Evolutionary conservation across 2,888 invertebrate genomes (phyloP).

Genomic region (Drosophila heteroneura): DNA sequence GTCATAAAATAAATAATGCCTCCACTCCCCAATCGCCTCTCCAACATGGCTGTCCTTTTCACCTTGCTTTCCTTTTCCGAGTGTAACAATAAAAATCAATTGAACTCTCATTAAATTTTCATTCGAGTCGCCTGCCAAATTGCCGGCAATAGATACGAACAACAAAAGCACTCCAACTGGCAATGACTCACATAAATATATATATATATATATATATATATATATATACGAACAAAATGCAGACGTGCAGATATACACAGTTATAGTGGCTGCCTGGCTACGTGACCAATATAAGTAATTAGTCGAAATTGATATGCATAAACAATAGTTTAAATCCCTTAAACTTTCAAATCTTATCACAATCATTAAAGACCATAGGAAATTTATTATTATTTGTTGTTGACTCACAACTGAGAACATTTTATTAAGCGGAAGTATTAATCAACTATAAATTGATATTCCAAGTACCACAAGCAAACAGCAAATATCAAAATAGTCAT

Average conservation of each 20-base stretch:
- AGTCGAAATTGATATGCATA: slow-evolving; percentile 32
- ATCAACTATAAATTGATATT: not conserved
- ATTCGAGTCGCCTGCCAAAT: slow-evolving; percentile 10
- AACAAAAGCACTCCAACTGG: slow-evolving; percentile 5
- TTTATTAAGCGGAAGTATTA: not conserved
- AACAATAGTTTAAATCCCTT: slow-evolving; percentile 22
- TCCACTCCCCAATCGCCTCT: not conserved
- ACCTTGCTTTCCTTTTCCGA: not conserved
- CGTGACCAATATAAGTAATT: slow-evolving; percentile 57
- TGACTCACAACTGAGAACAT: slow-evolving; percentile 28
- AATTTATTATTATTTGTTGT: slow-evolving; percentile 29
- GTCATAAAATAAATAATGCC: not conserved
- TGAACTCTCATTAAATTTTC: slow-evolving; percentile 11
- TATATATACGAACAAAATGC: not conserved
- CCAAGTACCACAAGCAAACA: not conserved
- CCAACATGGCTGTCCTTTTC: not conserved
- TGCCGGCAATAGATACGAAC: slow-evolving; percentile 1
- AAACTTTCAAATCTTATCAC: slow-evolving; percentile 49
- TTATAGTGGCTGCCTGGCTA: slow-evolving; percentile 30
- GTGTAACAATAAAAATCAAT: slow-evolving; percentile 22
- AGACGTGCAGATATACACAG: not conserved
- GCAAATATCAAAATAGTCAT: not conserved
- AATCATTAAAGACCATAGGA: slow-evolving; percentile 26
- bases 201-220: not conserved
- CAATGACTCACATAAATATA: slow-evolving; percentile 30